A percentile compares a stretch with the other conserved stretches of the same genome.
Conservation (phyloP, 2,797 vertebrate species). For the Eulemur rubriventer region DNA sequence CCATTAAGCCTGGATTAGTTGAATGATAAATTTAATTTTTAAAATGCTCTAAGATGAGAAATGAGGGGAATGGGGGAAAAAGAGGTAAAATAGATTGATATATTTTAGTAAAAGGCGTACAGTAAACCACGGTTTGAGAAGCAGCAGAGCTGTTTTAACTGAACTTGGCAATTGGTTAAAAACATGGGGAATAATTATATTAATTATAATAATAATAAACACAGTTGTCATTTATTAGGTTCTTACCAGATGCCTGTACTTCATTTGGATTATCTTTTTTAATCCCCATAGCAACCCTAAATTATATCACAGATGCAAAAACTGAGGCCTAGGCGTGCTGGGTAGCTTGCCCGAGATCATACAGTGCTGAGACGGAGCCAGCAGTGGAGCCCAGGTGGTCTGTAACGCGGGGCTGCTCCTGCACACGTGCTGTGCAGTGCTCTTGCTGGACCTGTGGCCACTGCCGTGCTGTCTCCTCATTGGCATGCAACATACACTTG, state of each 20-base stretch:
- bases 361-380: neutral
- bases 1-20: neutral
- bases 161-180: neutral
- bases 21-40: constrained; percentile 24
- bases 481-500: neutral
- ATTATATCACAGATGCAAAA: neutral
- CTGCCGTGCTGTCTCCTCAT: fast-evolving
- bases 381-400: no score
- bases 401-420: neutral
- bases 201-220: neutral
- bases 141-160: neutral
- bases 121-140: neutral
- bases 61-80: neutral
- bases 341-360: neutral
- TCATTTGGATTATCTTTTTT: constrained; percentile 31
- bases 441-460: neutral
- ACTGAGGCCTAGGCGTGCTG: neutral
- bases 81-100: neutral
- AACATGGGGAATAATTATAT: neutral
- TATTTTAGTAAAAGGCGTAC: neutral
- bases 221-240: neutral
- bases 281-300: neutral
- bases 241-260: neutral
- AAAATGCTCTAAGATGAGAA: neutral
- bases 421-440: fast-evolving